Conservation (phyloP, 2,113 vertebrate genomes). For the Agapornis roseicollis region DNA sequence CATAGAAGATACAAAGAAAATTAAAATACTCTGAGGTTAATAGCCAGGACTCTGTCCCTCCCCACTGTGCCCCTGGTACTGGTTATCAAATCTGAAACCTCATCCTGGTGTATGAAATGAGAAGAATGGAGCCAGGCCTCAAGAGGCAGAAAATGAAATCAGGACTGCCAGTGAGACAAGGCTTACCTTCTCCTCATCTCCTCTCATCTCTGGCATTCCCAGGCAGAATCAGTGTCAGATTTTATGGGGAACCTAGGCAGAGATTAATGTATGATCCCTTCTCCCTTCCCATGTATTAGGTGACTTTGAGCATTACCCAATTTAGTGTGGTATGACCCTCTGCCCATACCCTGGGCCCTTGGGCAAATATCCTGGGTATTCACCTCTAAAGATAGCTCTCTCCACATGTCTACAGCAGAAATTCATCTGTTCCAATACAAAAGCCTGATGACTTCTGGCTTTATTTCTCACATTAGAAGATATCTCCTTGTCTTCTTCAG, state of each 20-base stretch:
- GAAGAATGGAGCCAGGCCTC: background rate
- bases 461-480: background rate
- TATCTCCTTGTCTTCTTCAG: background rate
- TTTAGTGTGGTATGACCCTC: background rate
- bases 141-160: background rate
- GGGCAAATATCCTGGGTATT: background rate
- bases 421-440: background rate
- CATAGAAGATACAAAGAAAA: conserved; percentile 1
- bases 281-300: background rate
- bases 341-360: background rate
- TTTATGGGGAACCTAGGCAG: background rate
- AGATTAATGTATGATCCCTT: background rate
- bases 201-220: background rate
- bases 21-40: background rate
- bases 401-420: background rate
- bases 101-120: background rate
- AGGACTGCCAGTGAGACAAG: background rate
- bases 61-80: background rate
- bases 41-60: background rate
- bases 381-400: background rate
- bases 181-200: background rate
- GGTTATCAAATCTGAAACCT: background rate
- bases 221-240: background rate
- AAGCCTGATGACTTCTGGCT: background rate
- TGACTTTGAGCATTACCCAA: background rate